phyloP scores from a whole-genome alignment of 2,797 vertebrate species.

The Catamblyrhynchus diadema region DNA sequence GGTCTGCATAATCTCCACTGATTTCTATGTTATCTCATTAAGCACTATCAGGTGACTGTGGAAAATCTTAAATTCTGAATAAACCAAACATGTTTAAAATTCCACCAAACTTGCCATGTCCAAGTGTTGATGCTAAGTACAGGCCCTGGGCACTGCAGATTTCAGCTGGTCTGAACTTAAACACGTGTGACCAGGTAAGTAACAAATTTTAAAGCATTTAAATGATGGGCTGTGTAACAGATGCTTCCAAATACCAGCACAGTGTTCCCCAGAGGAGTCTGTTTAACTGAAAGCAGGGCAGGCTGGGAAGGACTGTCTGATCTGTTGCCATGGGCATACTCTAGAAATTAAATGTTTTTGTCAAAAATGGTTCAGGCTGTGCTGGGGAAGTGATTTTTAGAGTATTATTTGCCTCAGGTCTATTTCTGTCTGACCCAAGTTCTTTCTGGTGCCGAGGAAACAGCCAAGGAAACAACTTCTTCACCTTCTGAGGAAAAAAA shows the following conservation, averaged over 20 bases:
- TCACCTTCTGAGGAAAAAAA: neutral
- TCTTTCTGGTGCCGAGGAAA: neutral
- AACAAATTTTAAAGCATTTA: neutral
- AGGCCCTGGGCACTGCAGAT: slow-evolving; percentile 77
- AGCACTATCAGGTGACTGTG: slow-evolving; percentile 77
- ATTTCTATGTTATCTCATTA: neutral
- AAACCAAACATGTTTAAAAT: slow-evolving; percentile 77
- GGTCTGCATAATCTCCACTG: neutral
- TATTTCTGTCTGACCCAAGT: neutral
- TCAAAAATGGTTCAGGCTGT: neutral
- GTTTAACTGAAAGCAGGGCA: neutral
- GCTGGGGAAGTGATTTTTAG: neutral
- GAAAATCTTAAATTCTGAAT: slow-evolving; percentile 78
- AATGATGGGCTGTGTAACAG: neutral
- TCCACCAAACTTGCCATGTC: slow-evolving; percentile 68
- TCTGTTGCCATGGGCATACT: neutral
- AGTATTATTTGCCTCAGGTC: neutral
- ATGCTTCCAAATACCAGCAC: neutral
- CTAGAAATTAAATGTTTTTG: neutral
- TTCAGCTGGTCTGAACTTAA: slow-evolving; percentile 68
- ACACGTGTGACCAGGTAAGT: slow-evolving; percentile 72
- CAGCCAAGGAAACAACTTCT: neutral
- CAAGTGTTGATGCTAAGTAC: slow-evolving; percentile 74
- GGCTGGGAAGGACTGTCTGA: neutral
- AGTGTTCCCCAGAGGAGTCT: neutral